Evolutionary conservation across 1,140 invertebrate species (phyloP), one percentile per base, ranked within the genome.

Genomic region (Drosophila aff.): DNA sequence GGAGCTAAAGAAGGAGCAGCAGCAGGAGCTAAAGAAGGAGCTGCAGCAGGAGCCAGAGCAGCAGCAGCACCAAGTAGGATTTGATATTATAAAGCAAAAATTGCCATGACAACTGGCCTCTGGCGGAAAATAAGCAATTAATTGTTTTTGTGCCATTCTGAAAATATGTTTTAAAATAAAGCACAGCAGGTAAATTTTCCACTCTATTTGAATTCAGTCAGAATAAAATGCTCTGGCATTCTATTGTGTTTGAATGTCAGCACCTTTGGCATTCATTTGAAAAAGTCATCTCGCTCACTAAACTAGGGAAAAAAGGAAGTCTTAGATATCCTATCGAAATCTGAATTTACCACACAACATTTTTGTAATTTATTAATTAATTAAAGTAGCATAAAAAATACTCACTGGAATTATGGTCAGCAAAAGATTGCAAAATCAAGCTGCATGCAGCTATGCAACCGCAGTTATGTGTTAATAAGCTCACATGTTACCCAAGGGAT

Each of bases 1-100:
- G 15, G 0, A 16, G 44, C 16, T 13, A 10, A 2, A 16, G 57
- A 13, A 8, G 44, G 1, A 46, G 2, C 43, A 8, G 3, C 10
- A 15, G 2, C 15, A 15, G 15, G 0, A 16, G 44, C 16, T 9
- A 9, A 2, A 16, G 44, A 8, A 1, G 44, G 1, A 46, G 2
- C 43, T 7, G 2, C 11, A 41, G 15, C 23, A 33, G 31, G 10
- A 50, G n/a, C 21, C 9, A 11, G 13, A 46, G 18, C 11, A 46
- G 6, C 4, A 23, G 21, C 18, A 50, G 10, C 16, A 44, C 4
- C 9, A 21, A 21, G 2, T 3, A 9, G 16, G 9, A 15, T 23
- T 57, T 40, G 36, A 57, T 40, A 2, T 40, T 40, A 57, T 40
- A 57, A 40, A 40, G 53, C 36, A 26, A 40, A n/a, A 38, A 26